These are phyloP conservation scores for Percopsis omiscomaycus DNA, from an alignment of 2,797 vertebrate species.

Conservation along the genomic window DNA sequence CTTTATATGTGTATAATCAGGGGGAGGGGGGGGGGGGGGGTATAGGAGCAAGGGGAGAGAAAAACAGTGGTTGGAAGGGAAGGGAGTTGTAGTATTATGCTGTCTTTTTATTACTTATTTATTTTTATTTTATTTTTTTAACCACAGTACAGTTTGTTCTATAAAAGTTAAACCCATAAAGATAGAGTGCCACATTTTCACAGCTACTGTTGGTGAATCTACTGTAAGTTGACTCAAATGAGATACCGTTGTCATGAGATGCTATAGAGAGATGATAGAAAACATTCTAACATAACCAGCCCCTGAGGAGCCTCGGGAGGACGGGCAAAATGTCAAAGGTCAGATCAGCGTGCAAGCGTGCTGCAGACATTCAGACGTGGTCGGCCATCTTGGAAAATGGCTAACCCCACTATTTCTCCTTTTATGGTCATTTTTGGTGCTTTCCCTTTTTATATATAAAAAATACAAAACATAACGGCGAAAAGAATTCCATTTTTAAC, in stretches of 20 bases:
- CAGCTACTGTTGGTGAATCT: constrained; percentile 78
- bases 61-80: constrained; percentile 35
- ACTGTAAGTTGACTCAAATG: constrained; percentile 73
- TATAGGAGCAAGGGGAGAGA: constrained; percentile 37
- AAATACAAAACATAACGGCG: constrained; percentile 89
- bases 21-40: constrained; percentile 56
- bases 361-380: constrained; percentile 77
- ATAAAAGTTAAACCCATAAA: constrained; percentile 78
- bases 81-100: constrained; percentile 62
- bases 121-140: constrained; percentile 24
- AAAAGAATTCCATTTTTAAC: constrained; percentile 72
- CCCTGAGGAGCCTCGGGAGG: constrained; percentile 56
- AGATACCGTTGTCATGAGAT: constrained; percentile 72
- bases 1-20: constrained; percentile 74
- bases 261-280: constrained; percentile 77
- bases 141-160: constrained; percentile 78
- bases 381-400: constrained; percentile 65
- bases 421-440: constrained; percentile 76
- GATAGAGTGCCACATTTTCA: constrained; percentile 76
- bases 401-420: constrained; percentile 58
- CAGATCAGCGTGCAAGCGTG: constrained; percentile 80
- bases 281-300: constrained; percentile 75
- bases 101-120: constrained; percentile 61
- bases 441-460: constrained; percentile 89
- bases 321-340: constrained; percentile 59